Percentiles rank a stretch among this genome's conserved stretches.
Evolutionary conservation across 2,113 vertebrate genomes (phyloP).

Genomic region (Daphoenositta chrysoptera): DNA sequence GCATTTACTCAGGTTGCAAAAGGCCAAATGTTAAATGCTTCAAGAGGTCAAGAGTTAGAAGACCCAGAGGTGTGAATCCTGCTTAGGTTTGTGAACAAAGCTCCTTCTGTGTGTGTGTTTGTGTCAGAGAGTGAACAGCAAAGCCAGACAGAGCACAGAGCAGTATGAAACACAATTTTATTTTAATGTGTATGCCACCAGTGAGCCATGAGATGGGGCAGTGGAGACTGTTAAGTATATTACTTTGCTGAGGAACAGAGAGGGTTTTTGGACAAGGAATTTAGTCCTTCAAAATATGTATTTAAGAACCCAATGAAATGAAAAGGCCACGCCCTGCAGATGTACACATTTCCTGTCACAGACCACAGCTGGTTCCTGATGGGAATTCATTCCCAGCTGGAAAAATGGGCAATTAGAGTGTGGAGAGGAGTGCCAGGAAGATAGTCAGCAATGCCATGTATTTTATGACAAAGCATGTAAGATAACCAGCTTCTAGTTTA

Average conservation of each 20-base stretch:
- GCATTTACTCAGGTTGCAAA: not conserved
- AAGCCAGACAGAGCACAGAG: not conserved
- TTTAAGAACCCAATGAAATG: not conserved
- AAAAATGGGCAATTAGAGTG: not conserved
- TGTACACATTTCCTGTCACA: not conserved
- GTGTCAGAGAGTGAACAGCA: not conserved
- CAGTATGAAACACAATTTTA: not conserved
- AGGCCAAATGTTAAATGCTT: not conserved
- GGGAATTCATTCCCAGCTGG: not conserved
- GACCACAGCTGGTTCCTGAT: not conserved
- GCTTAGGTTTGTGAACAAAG: not conserved
- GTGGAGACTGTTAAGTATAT: not conserved
- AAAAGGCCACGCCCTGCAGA: not conserved
- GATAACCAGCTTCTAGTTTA: not conserved
- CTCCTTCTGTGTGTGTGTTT: not conserved
- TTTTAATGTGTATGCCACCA: not conserved
- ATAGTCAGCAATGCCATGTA: not conserved
- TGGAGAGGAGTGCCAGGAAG: not conserved
- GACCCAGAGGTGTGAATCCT: not conserved
- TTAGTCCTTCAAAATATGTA: not conserved
- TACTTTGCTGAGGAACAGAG: not conserved
- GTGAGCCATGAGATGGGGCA: not conserved
- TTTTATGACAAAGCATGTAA: not conserved
- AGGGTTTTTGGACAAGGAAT: not conserved
- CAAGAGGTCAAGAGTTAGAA: not conserved